Conservation (phyloP, 2,797 vertebrate species). For the Neosilurus hyrtlii region DNA sequence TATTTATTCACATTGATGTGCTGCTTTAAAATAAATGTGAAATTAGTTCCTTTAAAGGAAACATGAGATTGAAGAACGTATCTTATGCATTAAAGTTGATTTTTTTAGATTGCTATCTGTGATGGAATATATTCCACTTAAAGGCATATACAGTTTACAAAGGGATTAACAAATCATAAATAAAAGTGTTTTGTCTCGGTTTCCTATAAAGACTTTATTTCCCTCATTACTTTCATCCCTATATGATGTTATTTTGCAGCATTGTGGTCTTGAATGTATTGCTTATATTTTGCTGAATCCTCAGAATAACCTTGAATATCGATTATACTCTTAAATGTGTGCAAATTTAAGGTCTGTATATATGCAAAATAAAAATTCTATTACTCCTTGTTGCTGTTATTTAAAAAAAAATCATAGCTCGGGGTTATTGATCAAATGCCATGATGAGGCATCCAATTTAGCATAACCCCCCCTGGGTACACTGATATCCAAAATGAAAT, state of each 20-base stretch:
- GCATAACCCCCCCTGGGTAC: background rate
- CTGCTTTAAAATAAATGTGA: constrained; percentile 12
- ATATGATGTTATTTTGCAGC: constrained; percentile 9
- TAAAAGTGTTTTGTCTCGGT: background rate
- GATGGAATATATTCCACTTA: background rate
- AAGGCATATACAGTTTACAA: background rate
- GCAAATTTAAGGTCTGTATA: constrained; percentile 19
- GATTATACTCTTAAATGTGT: constrained; percentile 30
- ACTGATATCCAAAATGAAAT: background rate
- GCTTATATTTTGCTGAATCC: constrained; percentile 24
- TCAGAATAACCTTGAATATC: constrained; percentile 31
- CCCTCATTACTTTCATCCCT: background rate
- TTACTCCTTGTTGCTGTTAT: constrained; percentile 4
- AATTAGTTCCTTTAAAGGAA: constrained; percentile 10
- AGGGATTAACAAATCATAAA: background rate
- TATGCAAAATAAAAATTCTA: constrained; percentile 21
- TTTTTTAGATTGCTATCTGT: background rate
- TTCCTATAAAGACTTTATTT: constrained; percentile 1
- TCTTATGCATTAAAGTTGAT: constrained; percentile 4
- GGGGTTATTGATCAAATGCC: constrained; percentile 22
- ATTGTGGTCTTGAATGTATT: constrained; percentile 25
- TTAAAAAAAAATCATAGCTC: constrained; percentile 1
- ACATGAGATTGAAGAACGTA: background rate
- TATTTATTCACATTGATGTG: constrained; percentile 30
- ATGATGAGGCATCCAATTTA: background rate